These are phyloP conservation scores for Hydractinia symbiolongicarpus DNA, from an alignment of 30 jellyfish, hydroid and myxozoan species.

Conservation along the genomic window DNA sequence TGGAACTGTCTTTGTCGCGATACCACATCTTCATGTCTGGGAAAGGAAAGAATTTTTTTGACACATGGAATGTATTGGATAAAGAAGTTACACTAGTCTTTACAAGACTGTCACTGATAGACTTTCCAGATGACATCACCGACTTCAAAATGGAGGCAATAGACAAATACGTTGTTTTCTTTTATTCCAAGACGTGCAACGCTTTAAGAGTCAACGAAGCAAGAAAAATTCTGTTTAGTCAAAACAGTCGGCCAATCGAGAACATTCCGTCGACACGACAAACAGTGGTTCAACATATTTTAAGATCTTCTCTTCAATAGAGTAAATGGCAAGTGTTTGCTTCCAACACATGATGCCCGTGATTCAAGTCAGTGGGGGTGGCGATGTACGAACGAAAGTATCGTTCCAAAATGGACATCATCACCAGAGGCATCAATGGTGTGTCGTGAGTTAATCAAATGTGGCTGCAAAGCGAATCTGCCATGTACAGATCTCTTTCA, in stretches of 20 bases:
- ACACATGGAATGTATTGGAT: not conserved
- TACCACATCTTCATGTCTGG: not conserved
- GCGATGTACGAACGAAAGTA: not conserved
- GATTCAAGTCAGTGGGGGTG: not conserved
- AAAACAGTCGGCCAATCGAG: not conserved
- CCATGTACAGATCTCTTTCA: conserved; percentile 12
- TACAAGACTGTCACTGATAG: too few species aligned
- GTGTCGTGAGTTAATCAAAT: conserved; percentile 13
- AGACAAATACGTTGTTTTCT: too few species aligned
- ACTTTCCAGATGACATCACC: too few species aligned
- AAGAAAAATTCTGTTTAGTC: not conserved
- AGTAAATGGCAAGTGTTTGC: not conserved
- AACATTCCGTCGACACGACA: not conserved
- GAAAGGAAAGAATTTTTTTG: not conserved
- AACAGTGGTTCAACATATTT: not conserved
- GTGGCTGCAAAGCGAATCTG: conserved; percentile 19
- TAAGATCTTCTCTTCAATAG: not conserved
- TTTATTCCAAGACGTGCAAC: too few species aligned
- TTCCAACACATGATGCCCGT: not conserved
- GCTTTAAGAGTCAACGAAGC: too few species aligned
- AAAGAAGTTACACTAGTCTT: not conserved
- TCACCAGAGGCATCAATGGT: not conserved
- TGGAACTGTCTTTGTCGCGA: not conserved
- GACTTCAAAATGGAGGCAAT: too few species aligned
- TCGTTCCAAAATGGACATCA: conserved; percentile 2